Base-by-base conservation (phyloP, 1,140 invertebrate genomes). In the Dryas iulia region DNA sequence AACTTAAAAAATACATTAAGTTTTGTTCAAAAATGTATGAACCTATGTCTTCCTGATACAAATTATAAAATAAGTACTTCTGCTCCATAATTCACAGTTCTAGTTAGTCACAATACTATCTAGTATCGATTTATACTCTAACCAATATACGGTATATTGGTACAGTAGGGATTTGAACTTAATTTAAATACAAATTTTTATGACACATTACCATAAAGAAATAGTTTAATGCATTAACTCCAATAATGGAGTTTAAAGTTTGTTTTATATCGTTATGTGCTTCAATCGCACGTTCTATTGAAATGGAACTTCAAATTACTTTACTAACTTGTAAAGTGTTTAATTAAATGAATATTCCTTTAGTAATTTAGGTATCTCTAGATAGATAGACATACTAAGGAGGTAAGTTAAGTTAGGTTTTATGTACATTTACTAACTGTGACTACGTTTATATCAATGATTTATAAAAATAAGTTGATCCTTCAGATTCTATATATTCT, bases 241-340 rank as follows among this genome's bases (percentile, higher is more conserved):
- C n/a, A 14, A 52, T 61, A 28, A 61, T 30, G 14, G 25, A 18
- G 28, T 28, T 47, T 39, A 28, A 61, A 61, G 33, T 61, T 61
- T 61, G 59, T 35, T 35, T 14, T 14, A 35, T 14, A 35, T 35
- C n/a, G 33, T 61, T 61, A 61, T 21, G 47, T 47, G 35, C 59
- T 61, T 61, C 35, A 47, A 61, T 61, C 18, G 26, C 24, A 61
- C 23, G 35, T 61, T 61, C 47, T 23, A 61, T 52, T 61, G 59
- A 61, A 61, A 35, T 25, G 11, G 24, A 52, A 61, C 59, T 61
- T 61, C 14, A 47, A 28, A 61, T 61, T 47, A 39, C 18, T 7
- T 62, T 62, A 62, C 18, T 21, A 21, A 21, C 39, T 47, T 21
- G 0, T 47, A 47, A 4, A 21, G 18, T 47, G 18, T 47, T 47